These are phyloP conservation scores for Mobula hypostoma DNA, from an alignment of 2,113 vertebrate species.

Conservation along the genomic window DNA sequence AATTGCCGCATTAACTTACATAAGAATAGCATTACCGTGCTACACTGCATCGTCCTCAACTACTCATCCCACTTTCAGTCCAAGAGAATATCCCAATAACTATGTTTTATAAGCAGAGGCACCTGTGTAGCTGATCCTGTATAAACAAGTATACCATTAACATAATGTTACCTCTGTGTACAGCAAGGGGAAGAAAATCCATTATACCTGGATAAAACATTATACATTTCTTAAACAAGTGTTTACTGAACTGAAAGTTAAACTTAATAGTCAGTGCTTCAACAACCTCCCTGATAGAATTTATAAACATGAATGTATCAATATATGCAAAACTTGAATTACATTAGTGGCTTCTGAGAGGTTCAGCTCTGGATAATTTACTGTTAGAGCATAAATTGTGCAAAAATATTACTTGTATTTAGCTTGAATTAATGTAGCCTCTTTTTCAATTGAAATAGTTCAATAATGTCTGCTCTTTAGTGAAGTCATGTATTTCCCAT, in stretches of 20 bases:
- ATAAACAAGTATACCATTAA: conserved; percentile 26
- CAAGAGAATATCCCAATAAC: conserved; percentile 19
- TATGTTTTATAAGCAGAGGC: neutral
- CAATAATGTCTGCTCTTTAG: conserved; percentile 52
- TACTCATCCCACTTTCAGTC: neutral
- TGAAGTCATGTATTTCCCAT: conserved; percentile 46
- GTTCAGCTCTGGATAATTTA: conserved; percentile 33
- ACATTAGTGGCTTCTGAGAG: conserved; percentile 26
- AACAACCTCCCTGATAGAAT: conserved; percentile 37
- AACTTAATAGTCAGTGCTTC: conserved; percentile 35
- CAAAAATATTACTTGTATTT: conserved; percentile 26
- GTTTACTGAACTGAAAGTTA: conserved; percentile 22
- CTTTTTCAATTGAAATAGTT: conserved; percentile 14
- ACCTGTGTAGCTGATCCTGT: conserved; percentile 23
- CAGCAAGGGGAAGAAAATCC: conserved; percentile 27
- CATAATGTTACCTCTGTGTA: conserved; percentile 24
- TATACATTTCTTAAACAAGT: conserved; percentile 24
- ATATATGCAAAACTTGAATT: conserved; percentile 18
- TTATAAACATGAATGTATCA: conserved; percentile 4
- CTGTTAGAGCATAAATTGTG: conserved; percentile 27
- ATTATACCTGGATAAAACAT: conserved; percentile 35
- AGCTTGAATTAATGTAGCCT: conserved; percentile 21
- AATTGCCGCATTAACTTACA: neutral
- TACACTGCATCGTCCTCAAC: neutral
- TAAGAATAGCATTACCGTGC: neutral